Percentiles rank a stretch among this genome's conserved stretches.
These are phyloP conservation scores for Cephalopterus ornatus DNA, from an alignment of 2,113 vertebrate genomes.

Conservation along the genomic window DNA sequence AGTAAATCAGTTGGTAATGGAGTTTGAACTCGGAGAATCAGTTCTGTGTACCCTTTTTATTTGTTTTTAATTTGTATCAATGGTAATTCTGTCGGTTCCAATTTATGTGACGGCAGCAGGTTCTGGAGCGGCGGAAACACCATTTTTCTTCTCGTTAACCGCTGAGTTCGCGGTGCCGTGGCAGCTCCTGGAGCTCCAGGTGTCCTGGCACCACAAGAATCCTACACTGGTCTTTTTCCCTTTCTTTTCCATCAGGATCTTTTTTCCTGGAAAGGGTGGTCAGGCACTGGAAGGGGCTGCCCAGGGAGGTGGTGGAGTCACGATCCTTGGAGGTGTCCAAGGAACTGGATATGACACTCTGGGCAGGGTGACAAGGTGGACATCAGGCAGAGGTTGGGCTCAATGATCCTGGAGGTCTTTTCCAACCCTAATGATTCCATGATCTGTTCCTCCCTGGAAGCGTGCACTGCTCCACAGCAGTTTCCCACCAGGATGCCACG, in stretches of 20 bases:
- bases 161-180: not conserved
- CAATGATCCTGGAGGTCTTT: accelerated
- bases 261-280: accelerated
- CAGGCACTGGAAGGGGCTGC: not conserved
- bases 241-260: not conserved
- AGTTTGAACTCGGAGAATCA: conserved; percentile 79
- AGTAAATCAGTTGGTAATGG: conserved; percentile 88
- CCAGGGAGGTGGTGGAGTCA: not conserved
- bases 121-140: conserved; percentile 53
- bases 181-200: not conserved
- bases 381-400: accelerated
- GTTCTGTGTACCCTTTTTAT: conserved; percentile 83
- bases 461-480: accelerated
- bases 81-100: conserved; percentile 81
- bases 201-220: not conserved
- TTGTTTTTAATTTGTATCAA: conserved; percentile 93
- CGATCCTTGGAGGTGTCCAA: not conserved
- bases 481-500: accelerated
- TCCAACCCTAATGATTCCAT: not conserved
- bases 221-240: accelerated
- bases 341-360: not conserved
- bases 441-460: not conserved
- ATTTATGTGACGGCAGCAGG: conserved; percentile 67
- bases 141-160: conserved; percentile 28
- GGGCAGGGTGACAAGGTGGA: no score